Base-by-base conservation (phyloP, 1,140 invertebrate genomes). In the Ooceraea biroi region DNA sequence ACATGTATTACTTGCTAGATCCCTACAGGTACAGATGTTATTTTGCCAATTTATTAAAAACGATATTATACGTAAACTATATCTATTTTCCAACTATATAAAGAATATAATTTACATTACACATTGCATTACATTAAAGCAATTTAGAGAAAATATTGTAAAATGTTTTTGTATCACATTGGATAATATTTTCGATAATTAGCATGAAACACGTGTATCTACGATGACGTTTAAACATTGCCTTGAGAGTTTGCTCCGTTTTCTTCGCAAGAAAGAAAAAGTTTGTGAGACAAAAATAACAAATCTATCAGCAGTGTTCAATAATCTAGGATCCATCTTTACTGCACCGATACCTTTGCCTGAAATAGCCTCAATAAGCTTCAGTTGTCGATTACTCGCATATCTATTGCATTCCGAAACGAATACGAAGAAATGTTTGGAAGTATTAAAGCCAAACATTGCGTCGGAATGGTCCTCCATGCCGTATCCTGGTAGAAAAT, bases 181-280 rank as follows among this genome's bases (percentile, higher is more conserved):
- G 25, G 1, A 7, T 55, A 55, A 68, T 68, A 27, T 44, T 68
- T 57, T 68, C 4, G 4, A 55, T 55, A 36, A 78, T 78, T 25
- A 78, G 76, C 48, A 44, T 41, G 63, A 78, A 69, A 55, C 48
- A 41, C 50, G 57, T n/a, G 22, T 66, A 7, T 52, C 63, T 11
- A 52, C 60, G 3, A 57, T 19, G 0, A 8, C 41, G 0, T 50
- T 46, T 3, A 41, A 58, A 0, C 55, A 83, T 58, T 52, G 71
- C 10, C 85, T 85, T 71, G 88, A 78, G 83, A 87, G 17, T 2
- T 78, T 90, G 1, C 73, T 88, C 63, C 72, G 87, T 8, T 77
- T 80, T 41, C 55, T 69, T 0, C 1, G 19, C 10, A 83, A 85
- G 0, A 44, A 68, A n/a, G 27, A 84, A 2, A 19, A 27, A 3